Evolutionary conservation across 2,113 vertebrate genomes (phyloP), one percentile per base, ranked within the genome.

Genomic region (Hippoglossus stenolepis): DNA sequence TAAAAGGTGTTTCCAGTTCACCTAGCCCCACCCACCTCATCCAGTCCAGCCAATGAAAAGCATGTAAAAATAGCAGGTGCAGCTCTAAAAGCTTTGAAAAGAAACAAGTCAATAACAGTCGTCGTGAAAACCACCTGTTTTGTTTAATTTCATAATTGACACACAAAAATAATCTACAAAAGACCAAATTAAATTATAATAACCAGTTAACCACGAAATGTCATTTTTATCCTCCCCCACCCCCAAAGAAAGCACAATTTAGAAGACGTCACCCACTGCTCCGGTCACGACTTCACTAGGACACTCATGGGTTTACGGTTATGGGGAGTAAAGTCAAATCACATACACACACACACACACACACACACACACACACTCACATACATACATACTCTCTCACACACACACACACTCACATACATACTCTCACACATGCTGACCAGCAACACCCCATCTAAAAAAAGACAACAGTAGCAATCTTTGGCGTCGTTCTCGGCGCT

Each of bases 101-200:
- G 43, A 80, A 63, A 43, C n/a, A 14, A 38, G 53, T 56, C 24
- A 0, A 17, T 3, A 28, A 3, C 18, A 87, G 43, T 53, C 67
- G 0, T 85, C 73, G 47, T 89, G 87, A 92, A 90, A 94, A 93
- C 89, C 86, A 89, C 84, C 75, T 87, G 81, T 88, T 88, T 80
- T 84, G 79, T 91, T 92, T 94, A 87, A 92, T 94, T 93, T 87
- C 51, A 82, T 93, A 90, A 89, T 80, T 67, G 91, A 93, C 91
- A 94, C 92, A 95, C 89, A 93, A 93, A 94, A 93, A 93, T 90
- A 94, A 93, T 89, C 92, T 92, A 94, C 89, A 90, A 93, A 92
- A 91, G 85, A 90, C 82, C 83, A 86, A 91, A 88, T 92, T 60
- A 90, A 91, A 88, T 92, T 63, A 90, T 69, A 84, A 70, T 77